Conservation (phyloP, 2,888 invertebrate species). For the Mactromeris polynyma region DNA sequence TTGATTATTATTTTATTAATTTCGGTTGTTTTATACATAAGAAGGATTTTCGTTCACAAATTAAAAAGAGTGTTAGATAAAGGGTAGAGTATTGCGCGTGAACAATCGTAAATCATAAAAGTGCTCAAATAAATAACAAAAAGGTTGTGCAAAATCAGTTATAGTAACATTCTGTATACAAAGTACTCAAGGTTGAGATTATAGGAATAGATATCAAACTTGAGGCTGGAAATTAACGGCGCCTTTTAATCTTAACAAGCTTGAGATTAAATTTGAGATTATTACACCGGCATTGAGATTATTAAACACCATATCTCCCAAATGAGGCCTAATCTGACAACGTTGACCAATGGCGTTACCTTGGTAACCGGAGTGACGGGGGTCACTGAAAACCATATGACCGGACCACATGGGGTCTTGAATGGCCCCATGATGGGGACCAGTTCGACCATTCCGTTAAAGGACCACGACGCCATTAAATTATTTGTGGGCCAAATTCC, state of each 20-base stretch:
- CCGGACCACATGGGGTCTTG: constrained; percentile 28
- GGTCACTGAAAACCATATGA: constrained; percentile 39
- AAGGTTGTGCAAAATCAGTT: no score
- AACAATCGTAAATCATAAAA: not conserved
- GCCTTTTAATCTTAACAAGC: not conserved
- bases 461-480: constrained; percentile 91
- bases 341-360: constrained; percentile 66
- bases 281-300: not conserved
- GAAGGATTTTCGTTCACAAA: not conserved
- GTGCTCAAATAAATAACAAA: not conserved
- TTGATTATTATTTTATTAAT: not conserved
- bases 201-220: no score
- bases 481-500: constrained; percentile 98
- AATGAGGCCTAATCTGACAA: constrained; percentile 68
- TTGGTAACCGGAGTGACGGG: constrained; percentile 57
- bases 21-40: not conserved
- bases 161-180: no score
- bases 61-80: not conserved
- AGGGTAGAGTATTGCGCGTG: not conserved
- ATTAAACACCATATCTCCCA: not conserved
- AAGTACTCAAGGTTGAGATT: no score
- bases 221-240: not conserved
- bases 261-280: constrained; percentile 37
- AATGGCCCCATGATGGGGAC: constrained; percentile 37
- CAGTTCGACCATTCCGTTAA: constrained; percentile 84